Percentiles rank a stretch among this genome's conserved stretches.
These are phyloP conservation scores for Carlito syrichta DNA, from an alignment of 2,113 vertebrate species.

Conservation along the genomic window DNA sequence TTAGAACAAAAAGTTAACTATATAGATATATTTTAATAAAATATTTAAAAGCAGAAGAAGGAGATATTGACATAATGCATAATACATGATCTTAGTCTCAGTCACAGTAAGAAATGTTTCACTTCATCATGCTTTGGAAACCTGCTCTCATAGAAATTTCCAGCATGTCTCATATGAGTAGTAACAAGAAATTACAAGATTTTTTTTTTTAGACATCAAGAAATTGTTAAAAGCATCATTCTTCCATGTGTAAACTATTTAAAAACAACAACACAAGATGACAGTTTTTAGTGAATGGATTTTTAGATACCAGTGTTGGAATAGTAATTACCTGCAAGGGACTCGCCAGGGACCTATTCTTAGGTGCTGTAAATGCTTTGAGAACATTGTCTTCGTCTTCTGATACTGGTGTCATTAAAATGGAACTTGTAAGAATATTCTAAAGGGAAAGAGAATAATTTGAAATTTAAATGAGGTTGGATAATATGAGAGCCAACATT, in stretches of 20 bases:
- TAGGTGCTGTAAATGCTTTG: constrained; percentile 88
- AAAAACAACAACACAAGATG: background rate
- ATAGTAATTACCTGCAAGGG: constrained; percentile 89
- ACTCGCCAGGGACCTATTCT: constrained; percentile 86
- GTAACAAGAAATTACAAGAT: background rate
- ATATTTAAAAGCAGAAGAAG: constrained; percentile 15
- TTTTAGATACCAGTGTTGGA: constrained; percentile 27
- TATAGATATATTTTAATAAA: background rate
- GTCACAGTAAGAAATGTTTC: background rate
- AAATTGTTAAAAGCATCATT: background rate
- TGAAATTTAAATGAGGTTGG: background rate
- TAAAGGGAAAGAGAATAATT: constrained; percentile 72
- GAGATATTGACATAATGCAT: background rate
- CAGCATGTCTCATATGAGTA: background rate
- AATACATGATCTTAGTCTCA: background rate
- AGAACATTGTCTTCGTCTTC: constrained; percentile 90
- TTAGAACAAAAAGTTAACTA: constrained; percentile 17
- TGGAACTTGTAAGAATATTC: constrained; percentile 95
- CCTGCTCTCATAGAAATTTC: background rate
- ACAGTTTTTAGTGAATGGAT: background rate
- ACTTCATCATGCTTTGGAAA: background rate
- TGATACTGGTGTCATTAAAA: constrained; percentile 88
- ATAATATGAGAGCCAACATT: background rate
- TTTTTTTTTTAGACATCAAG: background rate
- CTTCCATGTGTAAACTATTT: background rate